A percentile compares a stretch with the other conserved stretches of the same genome.
These are phyloP conservation scores for Druon quercuslanigerum DNA, from an alignment of 1,140 invertebrate genomes.

Conservation along the genomic window DNA sequence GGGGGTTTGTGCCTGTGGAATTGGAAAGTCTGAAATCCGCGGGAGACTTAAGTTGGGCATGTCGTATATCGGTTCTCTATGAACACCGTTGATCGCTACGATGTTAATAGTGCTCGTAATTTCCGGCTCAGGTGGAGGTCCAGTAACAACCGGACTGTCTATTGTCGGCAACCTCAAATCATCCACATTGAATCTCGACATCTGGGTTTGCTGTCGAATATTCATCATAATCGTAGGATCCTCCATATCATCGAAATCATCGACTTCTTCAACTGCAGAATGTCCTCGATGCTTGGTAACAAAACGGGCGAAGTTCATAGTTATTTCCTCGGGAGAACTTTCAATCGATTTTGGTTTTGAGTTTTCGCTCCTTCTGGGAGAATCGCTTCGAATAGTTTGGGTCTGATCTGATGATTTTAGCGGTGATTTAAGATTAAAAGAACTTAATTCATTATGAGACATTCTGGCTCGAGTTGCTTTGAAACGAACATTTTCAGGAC, in stretches of 20 bases:
- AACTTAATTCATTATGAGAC: background rate
- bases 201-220: conserved; percentile 26
- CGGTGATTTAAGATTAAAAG: background rate
- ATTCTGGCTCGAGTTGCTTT: background rate
- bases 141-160: conserved; percentile 41
- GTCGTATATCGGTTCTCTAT: conserved; percentile 17
- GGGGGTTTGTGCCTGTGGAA: background rate
- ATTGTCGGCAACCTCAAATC: conserved; percentile 57
- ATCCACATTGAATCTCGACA: conserved; percentile 56
- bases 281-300: conserved; percentile 52
- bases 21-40: conserved; percentile 10
- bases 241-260: conserved; percentile 49
- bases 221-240: conserved; percentile 60
- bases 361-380: background rate
- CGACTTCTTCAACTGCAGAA: conserved; percentile 2
- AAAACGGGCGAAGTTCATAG: conserved; percentile 44
- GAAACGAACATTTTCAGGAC: background rate
- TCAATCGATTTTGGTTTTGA: conserved; percentile 37
- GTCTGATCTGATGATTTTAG: background rate
- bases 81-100: background rate
- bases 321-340: conserved; percentile 35
- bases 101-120: conserved; percentile 43
- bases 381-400: background rate
- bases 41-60: conserved; percentile 30
- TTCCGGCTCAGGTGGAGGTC: conserved; percentile 47